Conservation (phyloP, 2,113 vertebrate genomes). For the Odontophorus gujanensis region DNA sequence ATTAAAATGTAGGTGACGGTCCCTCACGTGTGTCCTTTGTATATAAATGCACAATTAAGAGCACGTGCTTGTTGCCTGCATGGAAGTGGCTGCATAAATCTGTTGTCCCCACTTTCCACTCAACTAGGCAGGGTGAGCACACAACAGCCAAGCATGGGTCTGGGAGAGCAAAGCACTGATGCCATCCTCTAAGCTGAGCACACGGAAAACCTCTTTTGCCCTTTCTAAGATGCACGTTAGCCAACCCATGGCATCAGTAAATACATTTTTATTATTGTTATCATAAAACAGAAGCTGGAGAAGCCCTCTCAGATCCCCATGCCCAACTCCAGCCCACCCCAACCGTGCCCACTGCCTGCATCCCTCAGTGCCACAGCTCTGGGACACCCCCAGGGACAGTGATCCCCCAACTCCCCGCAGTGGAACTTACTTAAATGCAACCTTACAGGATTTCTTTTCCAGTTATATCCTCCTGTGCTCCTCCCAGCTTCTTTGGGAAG, state of each 20-base stretch:
- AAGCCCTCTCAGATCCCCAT: no score
- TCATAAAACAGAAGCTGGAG: no score
- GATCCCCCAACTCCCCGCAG: no score
- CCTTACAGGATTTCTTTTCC: background rate
- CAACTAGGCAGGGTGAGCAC: background rate
- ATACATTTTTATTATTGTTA: no score
- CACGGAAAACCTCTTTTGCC: background rate
- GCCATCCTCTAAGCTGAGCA: background rate
- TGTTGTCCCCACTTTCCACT: background rate
- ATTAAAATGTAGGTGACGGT: background rate
- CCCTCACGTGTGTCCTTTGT: background rate
- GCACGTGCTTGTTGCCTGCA: accelerated
- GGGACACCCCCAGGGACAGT: no score
- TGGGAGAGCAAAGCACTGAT: background rate
- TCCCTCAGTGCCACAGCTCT: no score
- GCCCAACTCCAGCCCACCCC: no score
- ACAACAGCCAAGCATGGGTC: background rate
- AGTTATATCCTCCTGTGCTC: background rate
- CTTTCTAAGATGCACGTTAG: background rate
- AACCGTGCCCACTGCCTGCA: no score
- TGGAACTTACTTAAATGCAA: background rate
- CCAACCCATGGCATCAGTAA: background rate
- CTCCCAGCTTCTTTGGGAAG: background rate
- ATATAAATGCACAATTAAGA: background rate
- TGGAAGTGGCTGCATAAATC: no score